phyloP scores from a whole-genome alignment of 2,113 vertebrate genomes.

The Microcebus griseorufus region DNA sequence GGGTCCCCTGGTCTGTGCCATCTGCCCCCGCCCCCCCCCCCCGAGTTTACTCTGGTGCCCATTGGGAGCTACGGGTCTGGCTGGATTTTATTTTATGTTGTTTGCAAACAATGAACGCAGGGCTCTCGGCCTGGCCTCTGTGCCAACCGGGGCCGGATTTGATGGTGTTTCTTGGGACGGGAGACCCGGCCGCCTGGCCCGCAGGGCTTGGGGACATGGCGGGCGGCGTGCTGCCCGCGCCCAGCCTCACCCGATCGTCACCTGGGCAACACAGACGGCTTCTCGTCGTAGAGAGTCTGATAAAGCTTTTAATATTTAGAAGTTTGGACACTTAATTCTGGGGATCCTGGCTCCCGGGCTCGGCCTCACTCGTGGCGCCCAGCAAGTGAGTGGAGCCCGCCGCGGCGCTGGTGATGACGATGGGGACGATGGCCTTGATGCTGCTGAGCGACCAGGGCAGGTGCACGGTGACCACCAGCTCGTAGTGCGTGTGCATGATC shows the following conservation, averaged over 20 bases:
- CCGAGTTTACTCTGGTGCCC: not conserved
- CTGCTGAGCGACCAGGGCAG: slow-evolving; percentile 68
- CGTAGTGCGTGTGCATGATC: slow-evolving; percentile 67
- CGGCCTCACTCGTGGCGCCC: rapidly evolving
- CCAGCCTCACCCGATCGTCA: not conserved
- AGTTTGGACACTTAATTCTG: not conserved
- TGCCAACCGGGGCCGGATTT: rapidly evolving
- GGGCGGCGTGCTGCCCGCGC: rapidly evolving
- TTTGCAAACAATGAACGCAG: too few relatives aligned
- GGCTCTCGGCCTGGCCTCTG: not conserved
- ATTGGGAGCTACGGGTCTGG: not conserved
- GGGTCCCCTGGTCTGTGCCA: not conserved
- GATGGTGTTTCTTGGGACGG: not conserved
- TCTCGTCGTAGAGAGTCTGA: not conserved
- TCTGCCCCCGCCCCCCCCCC: not conserved
- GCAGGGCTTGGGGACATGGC: not conserved
- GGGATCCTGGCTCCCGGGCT: rapidly evolving
- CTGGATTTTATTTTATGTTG: too few relatives aligned
- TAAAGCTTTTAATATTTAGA: slow-evolving; percentile 51
- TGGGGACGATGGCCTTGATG: slow-evolving; percentile 54
- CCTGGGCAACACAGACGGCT: not conserved
- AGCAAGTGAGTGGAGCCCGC: rapidly evolving
- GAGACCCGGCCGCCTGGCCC: rapidly evolving
- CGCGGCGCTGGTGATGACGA: slow-evolving; percentile 3
- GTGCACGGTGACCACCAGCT: slow-evolving; percentile 63